Evolutionary conservation across 2,797 vertebrate genomes (phyloP), one percentile per base, ranked within the genome.

Genomic region (Rhynchotus rufescens): DNA sequence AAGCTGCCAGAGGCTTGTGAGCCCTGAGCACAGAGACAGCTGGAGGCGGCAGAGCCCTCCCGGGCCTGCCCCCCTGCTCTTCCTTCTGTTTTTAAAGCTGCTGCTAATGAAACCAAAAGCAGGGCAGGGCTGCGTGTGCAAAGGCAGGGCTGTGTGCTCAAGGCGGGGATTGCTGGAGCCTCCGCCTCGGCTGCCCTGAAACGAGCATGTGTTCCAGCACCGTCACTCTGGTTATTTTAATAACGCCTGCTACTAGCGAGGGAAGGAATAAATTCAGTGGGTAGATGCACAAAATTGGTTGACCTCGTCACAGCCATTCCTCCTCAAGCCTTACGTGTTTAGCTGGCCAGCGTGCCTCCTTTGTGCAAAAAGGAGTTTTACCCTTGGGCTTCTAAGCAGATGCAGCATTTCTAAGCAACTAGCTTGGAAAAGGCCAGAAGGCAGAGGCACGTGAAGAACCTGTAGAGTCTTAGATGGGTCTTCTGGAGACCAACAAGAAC

Each of bases 1-100:
- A 75, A 88, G 84, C 79, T 91, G 86, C 86, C 68, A 84, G 60
- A 59, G 54, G n/a, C 66, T 94, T 75, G 49, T 89, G 76, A 9
- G 78, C 42, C 62, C 54, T 89, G 76, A 9, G 78, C 42, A 66
- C 54, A 72, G 78, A 44, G 75, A 49, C 81, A 88, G 81, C 36
- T 92, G 84, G 82, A 92, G 86, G 69, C 2, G 2, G 69, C 67
- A 40, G 84, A 83, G 74, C 80, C 74, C 60, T 94, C 32, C 44
- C 30, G 51, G 93, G 93, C 92, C 90, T 80, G 66, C 30, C 67
- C 49, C 13, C 21, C 44, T 28, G 19, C 25, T 71, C 69, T 34
- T 74, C 57, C 21, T 80, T 87, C 47, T 69, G 66, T 79, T 61
- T 88, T 45, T 66, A 36, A 90, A 89, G 80, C 80, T 80, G 32